A percentile compares a stretch with the other conserved stretches of the same genome.
These are phyloP conservation scores for Drosophila cardini DNA, from an alignment of 1,140 invertebrate genomes.

Conservation along the genomic window DNA sequence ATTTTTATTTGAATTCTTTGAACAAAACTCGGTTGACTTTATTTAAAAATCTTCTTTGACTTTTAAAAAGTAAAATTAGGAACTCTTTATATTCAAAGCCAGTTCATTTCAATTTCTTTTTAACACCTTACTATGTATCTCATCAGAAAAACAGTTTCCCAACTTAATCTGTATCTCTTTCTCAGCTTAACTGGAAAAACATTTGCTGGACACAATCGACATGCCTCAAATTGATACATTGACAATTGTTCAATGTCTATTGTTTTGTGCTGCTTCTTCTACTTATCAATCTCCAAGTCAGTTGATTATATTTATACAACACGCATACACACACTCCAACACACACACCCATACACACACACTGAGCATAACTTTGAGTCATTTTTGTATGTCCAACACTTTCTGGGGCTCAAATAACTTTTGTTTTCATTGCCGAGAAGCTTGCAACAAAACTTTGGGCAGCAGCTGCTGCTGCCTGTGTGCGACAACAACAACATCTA, in stretches of 20 bases:
- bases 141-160: not conserved
- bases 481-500: constrained; percentile 23
- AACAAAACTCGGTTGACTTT: too few relatives aligned
- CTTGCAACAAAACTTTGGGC: constrained; percentile 59
- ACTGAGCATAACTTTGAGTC: constrained; percentile 17
- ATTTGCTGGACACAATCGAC: not conserved
- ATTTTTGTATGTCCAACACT: constrained; percentile 23
- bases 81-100: too few relatives aligned
- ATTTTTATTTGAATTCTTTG: too few relatives aligned
- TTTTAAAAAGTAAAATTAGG: too few relatives aligned
- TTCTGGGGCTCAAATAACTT: constrained; percentile 15
- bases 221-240: constrained; percentile 64
- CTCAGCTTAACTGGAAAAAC: too few relatives aligned
- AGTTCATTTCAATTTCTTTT: too few relatives aligned
- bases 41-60: too few relatives aligned
- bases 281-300: constrained; percentile 62
- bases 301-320: constrained; percentile 23
- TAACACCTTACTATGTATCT: too few relatives aligned
- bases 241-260: constrained; percentile 39
- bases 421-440: not conserved
- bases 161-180: constrained; percentile 3
- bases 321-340: constrained; percentile 3
- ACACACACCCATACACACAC: constrained; percentile 18
- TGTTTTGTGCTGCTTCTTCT: constrained; percentile 5
- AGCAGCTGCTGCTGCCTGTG: constrained; percentile 56